Evolutionary conservation across 2,113 vertebrate species (phyloP), one percentile per base, ranked within the genome.

Genomic region (Chunga burmeisteri): DNA sequence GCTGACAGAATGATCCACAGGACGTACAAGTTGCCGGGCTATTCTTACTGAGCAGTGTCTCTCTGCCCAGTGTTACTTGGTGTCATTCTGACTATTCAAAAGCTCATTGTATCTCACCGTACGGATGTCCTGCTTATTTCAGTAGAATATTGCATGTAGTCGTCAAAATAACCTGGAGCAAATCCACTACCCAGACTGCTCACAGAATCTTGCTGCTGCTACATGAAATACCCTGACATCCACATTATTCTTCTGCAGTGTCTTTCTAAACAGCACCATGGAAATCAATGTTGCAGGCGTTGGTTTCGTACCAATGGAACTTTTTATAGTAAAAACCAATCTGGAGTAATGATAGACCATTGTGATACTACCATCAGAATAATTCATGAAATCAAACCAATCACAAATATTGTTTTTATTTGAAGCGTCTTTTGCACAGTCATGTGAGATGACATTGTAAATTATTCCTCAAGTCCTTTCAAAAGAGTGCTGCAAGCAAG

Each of bases 261-360:
- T 47, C 50, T 94, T 87, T 68, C 81, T 77, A 59, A 77, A 75
- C 36, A 77, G 44, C 0, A 6, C 84, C 27, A 49, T 74, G 74
- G 74, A 92, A 92, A 92, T 93, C 87, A 81, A n/a, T 67, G 75
- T 78, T 94, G 71, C 80, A 84, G 86, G 53, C 53, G 26, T 93
- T 75, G 34, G 61, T 67, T 88, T 94, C 49, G 32, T 46, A 79
- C 81, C 3, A 5, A 42, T 93, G 38, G 47, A 78, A 90, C 29
- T 80, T 92, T 72, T 83, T 91, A 52, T 52, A 63, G 77, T 89
- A 61, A 86, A 94, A 90, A 6, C 7, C 23, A 52, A 16, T 58
- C 29, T 80, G 46, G 42, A 78, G 47, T 92, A 79, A 86, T 96
- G 91, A 40, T 52, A 82, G 86, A 42, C 26, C 26, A 17, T 49